These are phyloP conservation scores for Rhagium mordax DNA, from an alignment of 2,888 invertebrate species.

Conservation along the genomic window DNA sequence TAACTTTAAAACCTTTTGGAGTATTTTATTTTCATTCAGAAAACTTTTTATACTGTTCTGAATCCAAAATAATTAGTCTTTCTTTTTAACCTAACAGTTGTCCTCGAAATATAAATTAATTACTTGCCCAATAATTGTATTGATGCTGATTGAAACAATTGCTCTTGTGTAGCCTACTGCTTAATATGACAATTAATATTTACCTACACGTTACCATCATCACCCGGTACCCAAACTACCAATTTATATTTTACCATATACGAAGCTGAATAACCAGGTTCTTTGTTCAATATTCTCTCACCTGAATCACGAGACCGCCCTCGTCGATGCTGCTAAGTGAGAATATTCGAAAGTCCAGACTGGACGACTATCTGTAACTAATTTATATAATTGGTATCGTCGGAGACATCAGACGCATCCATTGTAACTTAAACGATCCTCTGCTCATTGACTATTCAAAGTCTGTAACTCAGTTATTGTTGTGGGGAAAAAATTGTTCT, in stretches of 20 bases:
- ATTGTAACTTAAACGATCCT: background rate
- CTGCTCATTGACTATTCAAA: background rate
- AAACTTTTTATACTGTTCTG: too few species aligned
- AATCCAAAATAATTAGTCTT: too few species aligned
- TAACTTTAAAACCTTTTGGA: too few species aligned
- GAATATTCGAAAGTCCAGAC: background rate
- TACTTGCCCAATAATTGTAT: too few species aligned
- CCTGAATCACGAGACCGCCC: background rate
- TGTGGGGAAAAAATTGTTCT: background rate
- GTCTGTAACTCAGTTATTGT: background rate
- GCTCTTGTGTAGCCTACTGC: too few species aligned
- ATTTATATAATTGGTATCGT: background rate
- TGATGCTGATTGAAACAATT: too few species aligned
- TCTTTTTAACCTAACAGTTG: too few species aligned
- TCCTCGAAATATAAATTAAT: too few species aligned
- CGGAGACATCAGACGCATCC: background rate
- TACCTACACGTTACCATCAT: background rate
- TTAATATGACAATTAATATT: too few species aligned
- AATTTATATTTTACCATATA: background rate
- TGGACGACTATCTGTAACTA: background rate
- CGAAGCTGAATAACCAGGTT: background rate
- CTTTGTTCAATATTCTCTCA: slow-evolving; percentile 9
- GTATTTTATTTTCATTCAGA: too few species aligned
- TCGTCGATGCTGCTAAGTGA: slow-evolving; percentile 1
- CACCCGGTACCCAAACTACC: background rate